phyloP scores from a whole-genome alignment of 2,113 vertebrate species.

The Ramphastos sulfuratus region DNA sequence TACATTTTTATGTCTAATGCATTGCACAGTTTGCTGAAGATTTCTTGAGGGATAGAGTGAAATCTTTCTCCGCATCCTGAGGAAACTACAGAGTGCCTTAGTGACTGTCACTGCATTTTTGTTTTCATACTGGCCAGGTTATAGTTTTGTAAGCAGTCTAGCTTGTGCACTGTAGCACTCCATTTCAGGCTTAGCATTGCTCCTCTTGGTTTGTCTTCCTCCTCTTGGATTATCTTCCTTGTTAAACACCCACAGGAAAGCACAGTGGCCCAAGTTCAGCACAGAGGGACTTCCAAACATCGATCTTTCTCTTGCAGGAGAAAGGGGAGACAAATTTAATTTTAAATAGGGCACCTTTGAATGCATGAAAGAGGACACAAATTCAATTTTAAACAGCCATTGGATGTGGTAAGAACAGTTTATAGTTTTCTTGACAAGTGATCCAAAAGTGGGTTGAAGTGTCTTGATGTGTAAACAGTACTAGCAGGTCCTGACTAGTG shows the following conservation, averaged over 20 bases:
- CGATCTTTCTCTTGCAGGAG: background rate
- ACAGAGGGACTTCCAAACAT: background rate
- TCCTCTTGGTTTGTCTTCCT: background rate
- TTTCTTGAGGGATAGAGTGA: background rate
- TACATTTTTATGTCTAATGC: background rate
- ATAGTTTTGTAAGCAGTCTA: background rate
- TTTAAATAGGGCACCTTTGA: background rate
- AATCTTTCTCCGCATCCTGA: background rate
- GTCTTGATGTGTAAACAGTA: background rate
- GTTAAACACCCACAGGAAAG: background rate
- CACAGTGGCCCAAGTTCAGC: background rate
- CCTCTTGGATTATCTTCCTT: background rate
- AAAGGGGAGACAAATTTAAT: background rate
- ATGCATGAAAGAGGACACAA: fast-evolving
- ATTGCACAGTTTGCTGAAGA: background rate
- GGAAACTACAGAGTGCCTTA: background rate
- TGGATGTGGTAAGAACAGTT: background rate
- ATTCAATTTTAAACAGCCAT: background rate
- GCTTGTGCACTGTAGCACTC: background rate
- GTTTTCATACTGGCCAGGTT: background rate
- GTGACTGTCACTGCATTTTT: background rate
- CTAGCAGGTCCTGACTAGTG: background rate
- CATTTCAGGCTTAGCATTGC: background rate
- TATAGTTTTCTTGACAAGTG: background rate
- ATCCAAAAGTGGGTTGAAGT: background rate